These are phyloP conservation scores for Mallotus villosus DNA, from an alignment of 2,797 vertebrate species.

Conservation along the genomic window DNA sequence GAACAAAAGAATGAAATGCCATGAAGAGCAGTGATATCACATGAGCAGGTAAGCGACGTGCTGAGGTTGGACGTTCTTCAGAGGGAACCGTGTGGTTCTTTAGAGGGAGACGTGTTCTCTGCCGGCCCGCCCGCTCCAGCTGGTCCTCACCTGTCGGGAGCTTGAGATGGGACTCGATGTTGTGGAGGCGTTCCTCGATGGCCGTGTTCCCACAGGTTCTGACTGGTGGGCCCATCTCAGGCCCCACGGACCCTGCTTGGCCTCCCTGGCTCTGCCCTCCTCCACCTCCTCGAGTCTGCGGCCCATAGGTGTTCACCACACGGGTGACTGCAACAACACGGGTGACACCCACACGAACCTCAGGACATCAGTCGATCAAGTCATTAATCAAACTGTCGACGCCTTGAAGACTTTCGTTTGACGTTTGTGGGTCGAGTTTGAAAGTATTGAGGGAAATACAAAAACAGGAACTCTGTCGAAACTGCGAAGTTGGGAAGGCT, in stretches of 20 bases:
- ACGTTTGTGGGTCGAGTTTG: too few species aligned
- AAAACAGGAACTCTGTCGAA: neutral
- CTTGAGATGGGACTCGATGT: constrained; percentile 91
- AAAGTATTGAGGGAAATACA: neutral
- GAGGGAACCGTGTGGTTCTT: too few species aligned
- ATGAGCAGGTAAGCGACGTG: too few species aligned
- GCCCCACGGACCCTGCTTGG: constrained; percentile 66
- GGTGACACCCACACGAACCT: neutral
- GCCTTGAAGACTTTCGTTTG: neutral
- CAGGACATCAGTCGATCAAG: neutral
- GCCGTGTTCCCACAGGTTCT: constrained; percentile 88
- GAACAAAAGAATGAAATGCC: neutral
- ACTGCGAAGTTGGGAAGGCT: neutral
- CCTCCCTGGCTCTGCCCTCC: constrained; percentile 15
- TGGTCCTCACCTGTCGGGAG: constrained; percentile 80
- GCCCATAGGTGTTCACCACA: constrained; percentile 94
- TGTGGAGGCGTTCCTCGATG: constrained; percentile 91
- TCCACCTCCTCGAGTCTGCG: constrained; percentile 82
- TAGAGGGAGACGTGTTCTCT: too few species aligned
- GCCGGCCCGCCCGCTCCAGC: neutral
- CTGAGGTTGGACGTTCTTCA: too few species aligned
- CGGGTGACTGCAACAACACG: constrained; percentile 81
- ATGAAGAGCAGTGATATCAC: neutral
- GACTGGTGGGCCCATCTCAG: constrained; percentile 57
- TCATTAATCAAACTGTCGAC: neutral